phyloP scores from a whole-genome alignment of 1,140 invertebrate genomes.

The Hycleus cichorii region DNA sequence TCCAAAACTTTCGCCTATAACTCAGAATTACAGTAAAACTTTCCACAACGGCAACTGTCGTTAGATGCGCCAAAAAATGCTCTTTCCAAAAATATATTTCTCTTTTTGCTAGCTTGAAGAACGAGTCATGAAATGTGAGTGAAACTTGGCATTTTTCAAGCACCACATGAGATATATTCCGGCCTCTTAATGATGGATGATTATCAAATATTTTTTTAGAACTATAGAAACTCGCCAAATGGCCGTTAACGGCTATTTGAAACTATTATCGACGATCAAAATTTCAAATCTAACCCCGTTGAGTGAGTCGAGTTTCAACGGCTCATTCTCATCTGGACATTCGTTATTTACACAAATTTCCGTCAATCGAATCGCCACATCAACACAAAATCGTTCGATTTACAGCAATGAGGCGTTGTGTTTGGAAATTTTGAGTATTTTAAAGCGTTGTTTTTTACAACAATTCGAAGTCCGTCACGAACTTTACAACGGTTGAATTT shows the following conservation, averaged over 20 bases:
- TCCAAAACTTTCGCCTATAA: not conserved
- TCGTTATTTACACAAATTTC: slow-evolving; percentile 45
- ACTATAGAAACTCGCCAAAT: slow-evolving; percentile 45
- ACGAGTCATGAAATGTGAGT: no score
- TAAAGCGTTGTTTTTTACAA: slow-evolving; percentile 52
- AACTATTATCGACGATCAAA: slow-evolving; percentile 47
- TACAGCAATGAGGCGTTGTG: slow-evolving; percentile 49
- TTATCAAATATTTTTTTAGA: slow-evolving; percentile 22
- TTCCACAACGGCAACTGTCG: no score
- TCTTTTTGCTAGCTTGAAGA: no score
- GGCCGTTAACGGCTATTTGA: slow-evolving; percentile 49
- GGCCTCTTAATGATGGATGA: no score
- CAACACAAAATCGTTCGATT: slow-evolving; percentile 14
- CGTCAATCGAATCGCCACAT: slow-evolving; percentile 37
- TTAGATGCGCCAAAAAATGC: no score
- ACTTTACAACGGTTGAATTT: slow-evolving; percentile 47
- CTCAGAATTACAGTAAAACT: not conserved
- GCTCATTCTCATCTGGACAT: slow-evolving; percentile 30
- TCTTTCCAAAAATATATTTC: no score
- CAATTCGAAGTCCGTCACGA: slow-evolving; percentile 48
- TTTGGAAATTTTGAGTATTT: slow-evolving; percentile 51
- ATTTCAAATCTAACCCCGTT: slow-evolving; percentile 40
- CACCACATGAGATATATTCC: no score
- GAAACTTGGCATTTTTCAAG: no score
- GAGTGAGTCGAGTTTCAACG: slow-evolving; percentile 40